Evolutionary conservation across 2,797 vertebrate genomes (phyloP), one percentile per base, ranked within the genome.

Genomic region (Prunella strophiata): DNA sequence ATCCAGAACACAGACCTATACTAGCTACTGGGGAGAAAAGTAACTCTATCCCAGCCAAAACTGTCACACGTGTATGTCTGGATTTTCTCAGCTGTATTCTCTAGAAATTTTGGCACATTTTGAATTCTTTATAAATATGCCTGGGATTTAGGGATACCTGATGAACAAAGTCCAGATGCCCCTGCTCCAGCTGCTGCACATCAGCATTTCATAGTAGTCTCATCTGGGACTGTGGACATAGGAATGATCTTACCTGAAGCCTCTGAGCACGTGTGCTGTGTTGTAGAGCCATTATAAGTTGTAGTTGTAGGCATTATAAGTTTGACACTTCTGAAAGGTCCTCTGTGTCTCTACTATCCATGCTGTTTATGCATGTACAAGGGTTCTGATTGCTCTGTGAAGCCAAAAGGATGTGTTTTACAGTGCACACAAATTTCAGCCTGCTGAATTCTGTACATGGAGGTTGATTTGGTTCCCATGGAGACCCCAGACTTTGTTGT

Each of bases 271-370:
- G 80, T 87, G 50, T 59, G 57, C 48, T 74, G 36, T 83, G 22
- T 83, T 71, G 85, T 84, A 91, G 71, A 91, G 48, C 43, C 79
- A n/a, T n/a, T n/a, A n/a, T n/a, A n/a, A n/a, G n/a, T n/a, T n/a
- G n/a, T n/a, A n/a, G n/a, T n/a, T n/a, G n/a, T n/a, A 50, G 45
- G 17, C 43, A 43, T 84, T 70, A 2, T 66, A 55, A 79, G 65
- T 82, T n/a, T 76, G 59, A 67, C 71, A 13, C 40, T 76, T 90
- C 48, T 70, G 88, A 36, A 91, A 91, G 21, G 65, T 74, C 68
- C 87, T 74, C 19, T 2, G 11, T 3, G 16, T 51, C 30, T 59
- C 23, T 50, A 4, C 55, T 48, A 7, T 78, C 61, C 19, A 1
- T 26, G 6, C 1, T 1, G 8, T 84, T 90, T 70, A 34, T 26